Evolutionary conservation across 2,113 vertebrate genomes (phyloP).

Genomic region (Sorex araneus): DNA sequence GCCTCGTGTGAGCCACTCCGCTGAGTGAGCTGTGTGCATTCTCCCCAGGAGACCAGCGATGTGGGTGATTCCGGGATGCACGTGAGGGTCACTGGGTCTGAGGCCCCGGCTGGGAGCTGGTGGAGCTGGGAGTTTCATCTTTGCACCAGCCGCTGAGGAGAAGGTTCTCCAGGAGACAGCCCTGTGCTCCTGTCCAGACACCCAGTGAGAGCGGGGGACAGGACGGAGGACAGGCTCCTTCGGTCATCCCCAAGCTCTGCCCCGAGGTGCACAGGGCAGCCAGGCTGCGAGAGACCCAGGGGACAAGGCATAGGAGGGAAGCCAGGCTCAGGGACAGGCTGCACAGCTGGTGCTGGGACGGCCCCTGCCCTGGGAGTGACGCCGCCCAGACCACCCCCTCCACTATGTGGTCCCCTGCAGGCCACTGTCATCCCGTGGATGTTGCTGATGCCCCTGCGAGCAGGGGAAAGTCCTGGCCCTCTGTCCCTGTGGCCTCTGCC

Average conservation of each 20-base stretch:
- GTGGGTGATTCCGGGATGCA: rapidly evolving
- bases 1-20: neutral
- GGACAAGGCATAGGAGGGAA: neutral
- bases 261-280: no score
- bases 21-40: rapidly evolving
- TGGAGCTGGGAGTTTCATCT: neutral
- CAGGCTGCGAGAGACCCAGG: neutral
- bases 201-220: neutral
- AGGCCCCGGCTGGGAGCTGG: neutral
- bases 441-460: no score
- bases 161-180: neutral
- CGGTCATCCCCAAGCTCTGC: neutral
- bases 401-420: neutral
- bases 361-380: no score
- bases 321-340: neutral
- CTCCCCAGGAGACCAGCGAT: neutral
- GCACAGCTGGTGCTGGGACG: neutral
- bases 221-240: neutral
- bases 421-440: neutral
- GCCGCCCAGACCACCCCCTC: no score
- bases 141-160: neutral
- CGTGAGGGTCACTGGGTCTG: neutral
- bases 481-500: neutral
- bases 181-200: neutral
- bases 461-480: no score